phyloP scores from a whole-genome alignment of 2,113 vertebrate species.

The Amphiprion ocellaris region DNA sequence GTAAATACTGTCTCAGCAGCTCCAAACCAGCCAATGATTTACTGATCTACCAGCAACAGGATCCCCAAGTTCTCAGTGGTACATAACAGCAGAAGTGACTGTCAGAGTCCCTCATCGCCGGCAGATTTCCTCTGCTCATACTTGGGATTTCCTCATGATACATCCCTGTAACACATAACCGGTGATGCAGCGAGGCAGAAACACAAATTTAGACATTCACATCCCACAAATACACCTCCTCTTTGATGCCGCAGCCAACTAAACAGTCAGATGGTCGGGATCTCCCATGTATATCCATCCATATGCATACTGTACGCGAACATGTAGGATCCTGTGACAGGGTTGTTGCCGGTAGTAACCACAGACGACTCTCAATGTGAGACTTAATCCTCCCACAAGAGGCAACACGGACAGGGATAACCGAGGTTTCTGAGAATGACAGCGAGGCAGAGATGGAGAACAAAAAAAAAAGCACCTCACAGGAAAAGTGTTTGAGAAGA shows the following conservation, averaged over 20 bases:
- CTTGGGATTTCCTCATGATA: slow-evolving; percentile 48
- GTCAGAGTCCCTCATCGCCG: slow-evolving; percentile 21
- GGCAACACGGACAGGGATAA: slow-evolving; percentile 29
- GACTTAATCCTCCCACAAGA: slow-evolving; percentile 52
- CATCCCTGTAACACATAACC: slow-evolving; percentile 28
- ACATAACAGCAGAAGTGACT: slow-evolving; percentile 21
- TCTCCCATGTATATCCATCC: slow-evolving; percentile 7
- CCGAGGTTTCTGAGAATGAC: slow-evolving; percentile 47
- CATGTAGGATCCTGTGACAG: slow-evolving; percentile 25
- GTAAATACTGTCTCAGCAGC: slow-evolving; percentile 48
- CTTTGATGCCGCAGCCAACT: slow-evolving; percentile 26
- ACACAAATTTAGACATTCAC: slow-evolving; percentile 41
- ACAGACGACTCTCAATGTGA: slow-evolving; percentile 31
- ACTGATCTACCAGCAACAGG: slow-evolving; percentile 40
- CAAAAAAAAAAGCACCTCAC: slow-evolving; percentile 21
- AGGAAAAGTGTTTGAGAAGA: slow-evolving; percentile 45
- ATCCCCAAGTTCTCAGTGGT: slow-evolving; percentile 29
- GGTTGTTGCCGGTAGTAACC: slow-evolving; percentile 31
- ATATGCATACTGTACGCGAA: slow-evolving; percentile 18
- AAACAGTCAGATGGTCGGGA: slow-evolving; percentile 31
- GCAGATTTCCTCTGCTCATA: slow-evolving; percentile 52
- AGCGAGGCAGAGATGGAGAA: slow-evolving; percentile 31
- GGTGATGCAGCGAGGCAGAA: neutral
- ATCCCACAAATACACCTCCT: slow-evolving; percentile 48
- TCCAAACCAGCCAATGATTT: slow-evolving; percentile 46